Conservation (phyloP, 2,888 invertebrate species). For the Brenthis hecate region DNA sequence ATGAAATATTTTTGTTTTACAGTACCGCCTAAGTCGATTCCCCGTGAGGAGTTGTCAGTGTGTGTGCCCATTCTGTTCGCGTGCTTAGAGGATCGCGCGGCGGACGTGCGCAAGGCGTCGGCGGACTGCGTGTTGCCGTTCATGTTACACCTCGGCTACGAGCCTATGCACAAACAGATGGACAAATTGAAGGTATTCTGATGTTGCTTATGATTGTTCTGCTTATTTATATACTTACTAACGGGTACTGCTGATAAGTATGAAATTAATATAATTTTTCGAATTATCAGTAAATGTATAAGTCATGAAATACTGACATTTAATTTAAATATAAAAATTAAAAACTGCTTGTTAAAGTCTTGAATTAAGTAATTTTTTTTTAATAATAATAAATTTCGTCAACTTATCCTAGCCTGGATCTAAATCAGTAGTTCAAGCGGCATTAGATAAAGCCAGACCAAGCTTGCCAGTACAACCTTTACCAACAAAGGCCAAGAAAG, state of each 20-base stretch:
- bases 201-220: no score
- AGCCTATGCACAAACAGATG: slow-evolving; percentile 87
- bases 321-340: no score
- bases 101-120: slow-evolving; percentile 94
- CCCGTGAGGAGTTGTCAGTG: slow-evolving; percentile 90
- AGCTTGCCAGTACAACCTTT: slow-evolving; percentile 91
- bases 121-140: slow-evolving; percentile 94
- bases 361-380: not conserved
- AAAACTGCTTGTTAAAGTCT: no score
- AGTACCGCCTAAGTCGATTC: slow-evolving; percentile 87
- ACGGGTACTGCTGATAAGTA: no score
- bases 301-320: no score
- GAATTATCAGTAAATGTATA: no score
- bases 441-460: slow-evolving; percentile 92
- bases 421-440: slow-evolving; percentile 88
- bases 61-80: slow-evolving; percentile 90
- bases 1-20: slow-evolving; percentile 33
- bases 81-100: slow-evolving; percentile 94
- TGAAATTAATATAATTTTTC: no score
- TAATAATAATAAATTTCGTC: not conserved
- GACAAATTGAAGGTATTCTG: slow-evolving; percentile 88
- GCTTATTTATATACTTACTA: no score
- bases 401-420: slow-evolving; percentile 84
- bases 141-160: slow-evolving; percentile 96
- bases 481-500: slow-evolving; percentile 83